Base-by-base conservation (phyloP, 2,113 vertebrate genomes). In the Tretioscincus oriximinensis region DNA sequence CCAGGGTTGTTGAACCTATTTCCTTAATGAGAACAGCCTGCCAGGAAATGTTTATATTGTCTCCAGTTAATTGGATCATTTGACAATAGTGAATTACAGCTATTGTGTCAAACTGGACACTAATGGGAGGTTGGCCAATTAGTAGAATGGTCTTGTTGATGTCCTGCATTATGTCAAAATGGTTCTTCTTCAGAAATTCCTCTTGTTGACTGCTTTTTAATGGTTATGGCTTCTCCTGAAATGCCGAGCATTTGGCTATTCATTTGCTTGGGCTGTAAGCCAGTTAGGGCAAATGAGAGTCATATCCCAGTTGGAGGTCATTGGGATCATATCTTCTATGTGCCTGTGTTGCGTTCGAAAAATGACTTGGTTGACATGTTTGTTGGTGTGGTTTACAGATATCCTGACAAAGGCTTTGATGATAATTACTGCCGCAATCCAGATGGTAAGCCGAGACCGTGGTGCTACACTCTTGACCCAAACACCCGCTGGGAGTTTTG, bases 361-460 rank as follows among this genome's bases (percentile, higher is more conserved):
- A 90, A 93, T 91, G 92, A 83, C 76, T 93, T 93, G 83, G 71
- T 7, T 93, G 93, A 95, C 90, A 81, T 81, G 10, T 93, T 92
- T 93, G 84, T 92, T 22, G 0, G 77, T 95, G 92, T 94, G 91
- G 88, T 93, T 95, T 94, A 83, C 95, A 99, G 98, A 95, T 97
- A 97, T 88, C 97, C 97, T 24, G 95, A 98, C 95, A 98, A 97
- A 83, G 98, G 98, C 92, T 95, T 99, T 92, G 96, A 98, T 93
- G 98, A 99, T 94, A 99, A 99, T 97, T 98, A 97, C 90, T 99
- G 98, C 92, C 96, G 98, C 91, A 99, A 99, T 90, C 98, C 98
- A n/a, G 95, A 99, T 88, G 97, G 96, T 91, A 97, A 97, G 86
- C 95, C 93, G 83, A 96, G 96, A 92, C 98, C 98, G 0, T 99